Percentiles rank a stretch among this genome's conserved stretches.
phyloP scores from a whole-genome alignment of 1,140 invertebrate genomes.

The Drosophila kanapiae region DNA sequence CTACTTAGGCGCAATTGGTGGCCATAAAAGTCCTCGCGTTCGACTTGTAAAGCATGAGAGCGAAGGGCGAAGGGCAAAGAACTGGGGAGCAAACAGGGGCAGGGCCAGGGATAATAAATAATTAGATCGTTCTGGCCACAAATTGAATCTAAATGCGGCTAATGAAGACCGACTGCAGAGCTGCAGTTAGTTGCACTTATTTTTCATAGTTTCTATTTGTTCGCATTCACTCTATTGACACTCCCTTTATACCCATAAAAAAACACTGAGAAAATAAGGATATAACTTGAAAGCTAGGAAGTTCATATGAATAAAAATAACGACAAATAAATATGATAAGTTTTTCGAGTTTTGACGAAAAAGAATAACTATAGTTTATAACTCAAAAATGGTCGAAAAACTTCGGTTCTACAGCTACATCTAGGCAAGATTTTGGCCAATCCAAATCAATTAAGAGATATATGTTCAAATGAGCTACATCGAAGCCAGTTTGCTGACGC shows the following conservation, averaged over 20 bases:
- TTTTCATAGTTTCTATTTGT: conserved; percentile 11
- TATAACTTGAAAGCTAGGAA: not conserved
- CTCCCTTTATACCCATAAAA: not conserved
- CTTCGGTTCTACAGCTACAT: too few species aligned
- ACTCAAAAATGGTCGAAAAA: too few species aligned
- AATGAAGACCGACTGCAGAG: conserved; percentile 47
- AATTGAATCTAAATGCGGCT: conserved; percentile 78
- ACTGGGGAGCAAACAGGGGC: conserved; percentile 33
- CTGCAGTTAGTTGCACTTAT: conserved; percentile 45
- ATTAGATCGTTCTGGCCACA: conserved; percentile 67
- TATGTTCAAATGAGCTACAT: not conserved
- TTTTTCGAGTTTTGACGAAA: too few species aligned
- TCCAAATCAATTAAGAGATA: not conserved
- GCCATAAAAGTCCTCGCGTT: conserved; percentile 67
- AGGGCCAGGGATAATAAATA: conserved; percentile 60
- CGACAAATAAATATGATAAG: too few species aligned
- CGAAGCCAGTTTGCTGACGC: not conserved
- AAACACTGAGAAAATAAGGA: not conserved
- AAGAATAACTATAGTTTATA: too few species aligned
- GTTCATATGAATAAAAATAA: not conserved
- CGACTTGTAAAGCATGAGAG: conserved; percentile 1
- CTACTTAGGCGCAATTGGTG: conserved; percentile 81
- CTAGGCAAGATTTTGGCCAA: too few species aligned
- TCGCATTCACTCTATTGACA: not conserved
- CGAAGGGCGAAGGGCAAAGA: not conserved